A percentile compares a stretch with the other conserved stretches of the same genome.
These are phyloP conservation scores for Spilogale gracilis DNA, from an alignment of 2,113 vertebrate genomes.

Conservation along the genomic window DNA sequence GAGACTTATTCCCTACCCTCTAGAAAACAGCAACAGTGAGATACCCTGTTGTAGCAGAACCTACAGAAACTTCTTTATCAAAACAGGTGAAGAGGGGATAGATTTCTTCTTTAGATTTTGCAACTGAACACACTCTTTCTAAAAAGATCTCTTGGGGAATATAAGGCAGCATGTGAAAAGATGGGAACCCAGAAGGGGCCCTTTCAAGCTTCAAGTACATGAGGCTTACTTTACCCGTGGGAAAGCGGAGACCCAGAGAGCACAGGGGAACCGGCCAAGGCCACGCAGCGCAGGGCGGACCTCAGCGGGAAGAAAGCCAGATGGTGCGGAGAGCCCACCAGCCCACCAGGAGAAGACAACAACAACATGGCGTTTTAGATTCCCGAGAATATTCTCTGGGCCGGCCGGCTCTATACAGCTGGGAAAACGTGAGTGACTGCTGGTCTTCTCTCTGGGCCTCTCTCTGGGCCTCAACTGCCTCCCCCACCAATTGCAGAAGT, in stretches of 20 bases:
- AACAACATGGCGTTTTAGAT: rapidly evolving
- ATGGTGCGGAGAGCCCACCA: neutral
- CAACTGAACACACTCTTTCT: neutral
- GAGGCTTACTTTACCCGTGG: neutral
- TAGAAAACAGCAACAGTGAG: neutral
- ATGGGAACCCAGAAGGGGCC: neutral
- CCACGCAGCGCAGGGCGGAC: neutral
- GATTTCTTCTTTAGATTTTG: neutral
- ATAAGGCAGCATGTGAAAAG: neutral
- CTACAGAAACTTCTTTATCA: neutral
- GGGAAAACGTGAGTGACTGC: neutral
- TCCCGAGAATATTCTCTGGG: neutral
- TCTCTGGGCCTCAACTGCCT: neutral
- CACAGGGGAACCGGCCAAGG: neutral
- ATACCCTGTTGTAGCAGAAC: neutral
- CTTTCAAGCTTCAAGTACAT: neutral
- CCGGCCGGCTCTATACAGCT: neutral
- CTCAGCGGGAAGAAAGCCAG: neutral
- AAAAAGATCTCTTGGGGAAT: neutral
- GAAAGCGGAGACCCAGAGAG: neutral
- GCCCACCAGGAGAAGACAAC: neutral
- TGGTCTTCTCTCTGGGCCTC: neutral
- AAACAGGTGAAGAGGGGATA: neutral
- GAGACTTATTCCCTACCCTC: neutral
- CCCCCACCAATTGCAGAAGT: neutral